Conservation (phyloP, 2,113 vertebrate species). For the Hippocampus abdominalis region DNA sequence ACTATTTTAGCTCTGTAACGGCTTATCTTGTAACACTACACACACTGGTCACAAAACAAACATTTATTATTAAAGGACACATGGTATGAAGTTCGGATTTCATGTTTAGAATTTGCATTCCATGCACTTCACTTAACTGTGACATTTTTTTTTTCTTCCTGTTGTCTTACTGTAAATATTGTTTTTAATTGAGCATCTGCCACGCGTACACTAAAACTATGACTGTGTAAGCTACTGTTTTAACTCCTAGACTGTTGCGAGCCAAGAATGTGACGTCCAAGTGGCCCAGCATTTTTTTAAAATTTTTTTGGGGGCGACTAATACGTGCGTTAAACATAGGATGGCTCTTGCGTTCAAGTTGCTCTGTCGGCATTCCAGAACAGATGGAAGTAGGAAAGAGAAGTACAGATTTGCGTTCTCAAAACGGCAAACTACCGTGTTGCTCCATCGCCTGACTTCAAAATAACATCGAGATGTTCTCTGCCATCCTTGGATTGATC, state of each 20-base stretch:
- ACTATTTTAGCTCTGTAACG: slow-evolving; percentile 72
- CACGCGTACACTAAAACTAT: slow-evolving; percentile 71
- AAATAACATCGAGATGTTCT: slow-evolving; percentile 45
- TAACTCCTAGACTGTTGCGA: slow-evolving; percentile 72
- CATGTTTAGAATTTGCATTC: slow-evolving; percentile 75
- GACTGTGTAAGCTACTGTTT: slow-evolving; percentile 82
- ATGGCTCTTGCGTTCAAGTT: slow-evolving; percentile 34
- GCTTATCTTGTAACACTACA: slow-evolving; percentile 69
- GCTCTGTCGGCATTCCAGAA: slow-evolving; percentile 27
- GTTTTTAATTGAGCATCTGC: slow-evolving; percentile 72
- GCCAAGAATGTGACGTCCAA: slow-evolving; percentile 61
- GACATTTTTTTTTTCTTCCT: slow-evolving; percentile 62
- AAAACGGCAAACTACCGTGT: slow-evolving; percentile 15
- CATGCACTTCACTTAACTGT: slow-evolving; percentile 80
- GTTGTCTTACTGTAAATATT: slow-evolving; percentile 79
- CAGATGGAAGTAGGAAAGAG: slow-evolving; percentile 21
- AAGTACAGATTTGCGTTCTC: slow-evolving; percentile 29
- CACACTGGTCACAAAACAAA: slow-evolving; percentile 75
- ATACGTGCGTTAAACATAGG: slow-evolving; percentile 48
- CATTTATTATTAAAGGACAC: slow-evolving; percentile 60
- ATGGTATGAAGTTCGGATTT: slow-evolving; percentile 75
- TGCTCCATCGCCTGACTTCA: slow-evolving; percentile 35
- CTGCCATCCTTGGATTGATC: slow-evolving; percentile 15
- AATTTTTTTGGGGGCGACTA: slow-evolving; percentile 18
- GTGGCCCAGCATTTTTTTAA: slow-evolving; percentile 31